Conservation (phyloP, 1,140 invertebrate genomes). For the Bombus ignitus region DNA sequence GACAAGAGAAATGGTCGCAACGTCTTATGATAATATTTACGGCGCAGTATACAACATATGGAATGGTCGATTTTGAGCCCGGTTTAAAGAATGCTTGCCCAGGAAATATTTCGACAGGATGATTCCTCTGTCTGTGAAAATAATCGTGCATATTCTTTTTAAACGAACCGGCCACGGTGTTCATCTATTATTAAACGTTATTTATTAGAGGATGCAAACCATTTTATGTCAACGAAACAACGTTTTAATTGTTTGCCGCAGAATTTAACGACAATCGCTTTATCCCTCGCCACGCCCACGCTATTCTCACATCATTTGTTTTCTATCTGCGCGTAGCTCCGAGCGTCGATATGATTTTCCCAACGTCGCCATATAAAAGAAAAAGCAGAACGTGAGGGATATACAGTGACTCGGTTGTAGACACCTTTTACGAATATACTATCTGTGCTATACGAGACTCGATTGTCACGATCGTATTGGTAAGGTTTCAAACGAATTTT, state of each 20-base stretch:
- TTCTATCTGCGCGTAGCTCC: not conserved
- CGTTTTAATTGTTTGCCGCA: not conserved
- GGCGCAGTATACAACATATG: conserved; percentile 35
- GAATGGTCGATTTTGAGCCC: not conserved
- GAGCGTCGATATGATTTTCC: conserved; percentile 1
- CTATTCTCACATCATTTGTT: conserved; percentile 43
- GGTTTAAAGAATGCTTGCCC: conserved; percentile 20
- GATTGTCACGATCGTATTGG: too few relatives aligned
- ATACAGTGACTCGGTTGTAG: too few relatives aligned
- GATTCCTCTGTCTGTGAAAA: not conserved
- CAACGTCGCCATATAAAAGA: not conserved
- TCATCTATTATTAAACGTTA: conserved; percentile 19
- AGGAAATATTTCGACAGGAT: conserved; percentile 24
- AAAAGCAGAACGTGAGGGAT: not conserved
- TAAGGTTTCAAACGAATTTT: too few relatives aligned
- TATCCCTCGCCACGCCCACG: not conserved
- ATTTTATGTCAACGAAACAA: not conserved
- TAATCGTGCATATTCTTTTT: not conserved
- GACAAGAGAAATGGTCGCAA: conserved; percentile 1
- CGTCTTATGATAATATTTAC: conserved; percentile 63
- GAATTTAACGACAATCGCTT: not conserved
- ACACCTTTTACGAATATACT: too few relatives aligned
- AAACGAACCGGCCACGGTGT: not conserved
- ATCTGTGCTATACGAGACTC: too few relatives aligned
- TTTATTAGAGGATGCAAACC: not conserved